These are phyloP conservation scores for Drosophila macrospina DNA, from an alignment of 2,888 invertebrate species.

Conservation along the genomic window DNA sequence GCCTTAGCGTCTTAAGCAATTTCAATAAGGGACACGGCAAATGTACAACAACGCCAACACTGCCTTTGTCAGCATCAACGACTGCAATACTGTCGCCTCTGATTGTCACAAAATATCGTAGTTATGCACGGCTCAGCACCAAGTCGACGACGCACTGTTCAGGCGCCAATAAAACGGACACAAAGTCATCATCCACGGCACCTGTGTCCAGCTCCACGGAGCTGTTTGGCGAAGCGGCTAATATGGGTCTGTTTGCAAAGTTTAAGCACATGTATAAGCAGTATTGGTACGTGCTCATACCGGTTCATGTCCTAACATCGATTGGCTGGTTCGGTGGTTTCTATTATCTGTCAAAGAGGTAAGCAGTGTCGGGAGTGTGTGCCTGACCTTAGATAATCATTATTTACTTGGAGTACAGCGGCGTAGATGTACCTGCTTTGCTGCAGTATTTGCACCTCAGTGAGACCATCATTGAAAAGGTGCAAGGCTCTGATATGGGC, in stretches of 20 bases:
- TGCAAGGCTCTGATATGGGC: constrained; percentile 93
- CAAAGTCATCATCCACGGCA: constrained; percentile 68
- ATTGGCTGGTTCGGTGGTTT: constrained; percentile 94
- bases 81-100: constrained; percentile 42
- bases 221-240: constrained; percentile 85
- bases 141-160: constrained; percentile 62
- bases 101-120: constrained; percentile 45
- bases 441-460: constrained; percentile 92
- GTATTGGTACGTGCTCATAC: constrained; percentile 98
- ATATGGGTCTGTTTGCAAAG: constrained; percentile 89
- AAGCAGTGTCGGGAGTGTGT: neutral
- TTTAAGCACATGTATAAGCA: constrained; percentile 97
- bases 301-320: constrained; percentile 96
- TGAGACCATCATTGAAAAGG: constrained; percentile 91
- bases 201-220: constrained; percentile 57
- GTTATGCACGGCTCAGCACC: constrained; percentile 52
- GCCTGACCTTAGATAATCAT: neutral
- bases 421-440: constrained; percentile 93
- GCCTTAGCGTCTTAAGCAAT: constrained; percentile 38
- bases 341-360: constrained; percentile 95
- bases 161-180: constrained; percentile 63
- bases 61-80: constrained; percentile 23
- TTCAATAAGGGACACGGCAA: constrained; percentile 11
- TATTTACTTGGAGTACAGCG: constrained; percentile 87
- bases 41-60: constrained; percentile 10